Evolutionary conservation across 2,888 invertebrate species (phyloP), one percentile per base, ranked within the genome.

Genomic region (Muschampia plurimacula): DNA sequence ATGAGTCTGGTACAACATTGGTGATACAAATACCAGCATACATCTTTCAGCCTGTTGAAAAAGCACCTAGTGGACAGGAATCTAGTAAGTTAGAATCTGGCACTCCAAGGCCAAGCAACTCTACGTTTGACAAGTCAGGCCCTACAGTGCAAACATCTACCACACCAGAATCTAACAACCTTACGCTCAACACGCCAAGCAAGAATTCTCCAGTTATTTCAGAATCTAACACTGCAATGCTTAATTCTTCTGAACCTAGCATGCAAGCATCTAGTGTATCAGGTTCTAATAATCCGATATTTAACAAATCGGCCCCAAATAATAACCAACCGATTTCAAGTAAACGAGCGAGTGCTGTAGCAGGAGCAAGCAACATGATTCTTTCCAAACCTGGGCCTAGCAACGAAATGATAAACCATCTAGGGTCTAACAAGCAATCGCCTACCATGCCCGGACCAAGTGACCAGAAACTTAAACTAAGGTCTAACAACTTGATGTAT

Each of bases 1-100:
- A 2, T 55, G 55, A 55, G 22, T 9, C 55, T 55, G 55, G 55
- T 55, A 5, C 55, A 9, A 55, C 22, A 55, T 55, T 55, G n/a
- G 55, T 55, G 55, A 55, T 52, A 52, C 52, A 52, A 52, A 52
- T 52, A 52, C 52, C 52, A 52, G 52, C 52, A 15, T 52, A 52
- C 15, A 52, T 52, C 15, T 52, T 15, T 15, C 15, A 52, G 8
- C 15, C 52, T 52, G 8, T 52, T 52, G 52, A 15, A 52, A 15
- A 52, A 52, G 1, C 2, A 52, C 15, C 49, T n/a, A 49, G n/a
- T 13, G n/a, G 9, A 5, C 13, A 49, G 4, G 49, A 52, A 52
- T n/a, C n/a, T 49, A n/a, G 49, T 5, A n/a, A 9, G 5, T 15
- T 15, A 12, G 46, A 13, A 10, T 12, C 46, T 46, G 12, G 13